These are phyloP conservation scores for Opisthograptis luteolata DNA, from an alignment of 2,888 invertebrate species.

Conservation along the genomic window DNA sequence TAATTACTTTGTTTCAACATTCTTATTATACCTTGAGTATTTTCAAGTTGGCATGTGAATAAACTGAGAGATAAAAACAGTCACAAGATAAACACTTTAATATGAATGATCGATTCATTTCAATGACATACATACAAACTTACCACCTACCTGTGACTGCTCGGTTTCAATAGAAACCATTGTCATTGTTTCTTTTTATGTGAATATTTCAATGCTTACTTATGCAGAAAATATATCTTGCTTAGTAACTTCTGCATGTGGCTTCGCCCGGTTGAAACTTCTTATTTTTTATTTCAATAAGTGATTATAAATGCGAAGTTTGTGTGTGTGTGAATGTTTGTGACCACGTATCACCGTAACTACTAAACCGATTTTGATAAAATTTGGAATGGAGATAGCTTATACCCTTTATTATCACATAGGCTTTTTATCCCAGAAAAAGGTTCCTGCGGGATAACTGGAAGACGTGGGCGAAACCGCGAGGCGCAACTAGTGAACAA, in stretches of 20 bases:
- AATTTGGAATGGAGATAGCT: too few relatives aligned
- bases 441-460: too few relatives aligned
- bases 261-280: too few relatives aligned
- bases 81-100: constrained; percentile 31
- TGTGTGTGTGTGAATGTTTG: too few relatives aligned
- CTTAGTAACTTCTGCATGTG: not conserved
- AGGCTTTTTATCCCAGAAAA: too few relatives aligned
- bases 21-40: not conserved
- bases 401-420: too few relatives aligned
- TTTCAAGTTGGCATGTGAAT: constrained; percentile 1
- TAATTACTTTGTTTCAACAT: not conserved
- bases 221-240: not conserved
- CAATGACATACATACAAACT: constrained; percentile 33
- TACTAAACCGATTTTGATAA: too few relatives aligned
- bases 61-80: constrained; percentile 27
- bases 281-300: too few relatives aligned
- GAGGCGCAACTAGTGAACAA: too few relatives aligned
- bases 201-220: constrained; percentile 7
- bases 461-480: too few relatives aligned
- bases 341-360: too few relatives aligned
- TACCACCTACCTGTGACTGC: constrained; percentile 5
- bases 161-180: constrained; percentile 26
- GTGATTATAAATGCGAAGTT: too few relatives aligned
- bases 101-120: constrained; percentile 38
- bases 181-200: constrained; percentile 32